Base-by-base conservation (phyloP, 2,797 vertebrate species). In the Muraenolepis orangiensis region DNA sequence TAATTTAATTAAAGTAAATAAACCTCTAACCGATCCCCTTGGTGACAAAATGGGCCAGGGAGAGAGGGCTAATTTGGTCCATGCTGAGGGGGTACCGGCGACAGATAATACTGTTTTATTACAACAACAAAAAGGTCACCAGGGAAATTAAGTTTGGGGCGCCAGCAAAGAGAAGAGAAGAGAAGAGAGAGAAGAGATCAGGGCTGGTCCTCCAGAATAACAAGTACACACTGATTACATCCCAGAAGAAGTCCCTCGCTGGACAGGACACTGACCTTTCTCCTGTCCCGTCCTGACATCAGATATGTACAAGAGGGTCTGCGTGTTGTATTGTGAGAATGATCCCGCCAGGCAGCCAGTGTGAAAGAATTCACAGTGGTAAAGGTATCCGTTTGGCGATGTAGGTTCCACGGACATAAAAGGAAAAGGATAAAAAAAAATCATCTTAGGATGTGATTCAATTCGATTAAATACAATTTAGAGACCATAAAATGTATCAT, bases 61-160 rank as follows among this genome's bases (percentile, higher is more conserved):
- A 89, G 87, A 94, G 90, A 89, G 87, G 94, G 93, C 93, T 93
- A 93, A 96, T 96, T 96, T 95, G 93, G 86, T 90, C 88, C 93
- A 93, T 95, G n/a, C n/a, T 92, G 94, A 90, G 88, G 91, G 86
- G 86, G 89, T 93, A 95, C 93, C 92, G 93, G 88, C 91, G 95
- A 94, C 94, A 95, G 93, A 96, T 96, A 96, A 96, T 96, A 93
- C 92, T 93, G 91, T 90, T 90, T 94, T 96, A 94, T 95, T 95
- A 95, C 94, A 92, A 89, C n/a, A n/a, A n/a, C n/a, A 94, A 89
- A 94, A 95, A 93, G 90, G 94, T 96, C 96, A 97, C 96, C 92
- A 88, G 95, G 95, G 96, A 98, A 98, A 98, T 98, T 96, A 98
- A 98, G 91, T 96, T 93, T 85, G 86, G 90, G 57, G 84, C 87